Evolutionary conservation across 2,113 vertebrate species (phyloP).

Genomic region (Pygoscelis antarcticus): DNA sequence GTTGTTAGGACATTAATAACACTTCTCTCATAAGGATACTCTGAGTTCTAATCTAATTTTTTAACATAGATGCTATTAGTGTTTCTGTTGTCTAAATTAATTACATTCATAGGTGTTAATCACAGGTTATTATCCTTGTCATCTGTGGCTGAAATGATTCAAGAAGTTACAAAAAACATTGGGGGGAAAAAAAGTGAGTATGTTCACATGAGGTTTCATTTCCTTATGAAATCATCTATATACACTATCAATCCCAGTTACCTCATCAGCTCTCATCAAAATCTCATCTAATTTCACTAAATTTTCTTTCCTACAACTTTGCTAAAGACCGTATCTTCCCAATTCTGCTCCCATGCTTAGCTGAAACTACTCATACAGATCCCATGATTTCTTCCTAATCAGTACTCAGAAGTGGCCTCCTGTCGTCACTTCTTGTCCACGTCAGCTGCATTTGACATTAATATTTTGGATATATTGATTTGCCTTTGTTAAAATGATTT

Average conservation of each 20-base stretch:
- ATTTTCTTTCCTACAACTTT: neutral
- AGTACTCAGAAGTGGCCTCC: neutral
- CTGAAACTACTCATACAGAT: neutral
- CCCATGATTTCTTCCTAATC: neutral
- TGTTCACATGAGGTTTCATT: neutral
- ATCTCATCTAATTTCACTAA: neutral
- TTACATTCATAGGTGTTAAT: neutral
- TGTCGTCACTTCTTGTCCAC: neutral
- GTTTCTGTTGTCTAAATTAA: neutral
- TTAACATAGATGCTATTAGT: neutral
- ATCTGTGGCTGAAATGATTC: neutral
- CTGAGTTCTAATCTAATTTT: neutral
- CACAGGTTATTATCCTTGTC: neutral
- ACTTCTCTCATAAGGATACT: neutral
- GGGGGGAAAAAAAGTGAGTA: neutral
- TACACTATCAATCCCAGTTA: neutral
- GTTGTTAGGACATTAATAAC: neutral
- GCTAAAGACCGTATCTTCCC: neutral
- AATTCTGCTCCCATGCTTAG: neutral
- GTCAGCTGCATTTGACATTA: neutral
- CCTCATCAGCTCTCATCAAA: neutral
- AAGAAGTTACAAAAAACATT: neutral
- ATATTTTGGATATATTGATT: neutral
- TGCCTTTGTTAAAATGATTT: neutral
- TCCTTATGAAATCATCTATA: neutral